Evolutionary conservation across 1,140 invertebrate genomes (phyloP), one percentile per base, ranked within the genome.

Genomic region (Maniola jurtina): DNA sequence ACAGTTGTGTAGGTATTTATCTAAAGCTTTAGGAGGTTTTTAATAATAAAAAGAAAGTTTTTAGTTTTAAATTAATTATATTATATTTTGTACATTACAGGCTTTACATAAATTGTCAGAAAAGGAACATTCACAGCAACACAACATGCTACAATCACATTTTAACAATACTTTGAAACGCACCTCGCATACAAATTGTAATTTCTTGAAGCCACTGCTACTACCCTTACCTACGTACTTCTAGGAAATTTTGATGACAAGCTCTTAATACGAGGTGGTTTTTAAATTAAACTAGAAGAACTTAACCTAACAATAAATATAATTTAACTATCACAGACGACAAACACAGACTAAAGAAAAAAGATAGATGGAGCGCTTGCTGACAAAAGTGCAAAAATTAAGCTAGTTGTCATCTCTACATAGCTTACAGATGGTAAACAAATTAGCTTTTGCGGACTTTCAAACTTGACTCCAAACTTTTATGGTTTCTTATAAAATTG

Each of bases 301-400:
- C 58, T 40, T 59, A 65, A 45, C 33, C 62, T 64, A 65, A 36
- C 33, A 62, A 68, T 68, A 68, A 64, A 64, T 64, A 66, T 45
- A 55, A 34, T 13, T 16, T 55, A 55, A 54, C 61, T 82, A 87
- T 87, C 80, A 86, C 84, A 86, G 82, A 68, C 57, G 50, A 55
- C 42, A 60, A 56, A 52, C 54, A 47, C 10, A 50, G 5, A 45
- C 9, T 45, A 45, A 45, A 45, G 13, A n/a, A 45, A 45, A 45
- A 45, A 45, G 42, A 13, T 45, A n/a, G 13, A 45, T 2, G 5
- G 5, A n/a, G 5, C 9, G 1, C 11, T 45, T n/a, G 38, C 38
- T 11, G 6, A 11, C 10, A 38, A 38, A 9, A 45, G 13, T 25
- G 25, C 25, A 45, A 45, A 45, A 11, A 45, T 45, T 0, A 45